These are phyloP conservation scores for Bellardia bayeri DNA, from an alignment of 2,888 invertebrate genomes.

Conservation along the genomic window DNA sequence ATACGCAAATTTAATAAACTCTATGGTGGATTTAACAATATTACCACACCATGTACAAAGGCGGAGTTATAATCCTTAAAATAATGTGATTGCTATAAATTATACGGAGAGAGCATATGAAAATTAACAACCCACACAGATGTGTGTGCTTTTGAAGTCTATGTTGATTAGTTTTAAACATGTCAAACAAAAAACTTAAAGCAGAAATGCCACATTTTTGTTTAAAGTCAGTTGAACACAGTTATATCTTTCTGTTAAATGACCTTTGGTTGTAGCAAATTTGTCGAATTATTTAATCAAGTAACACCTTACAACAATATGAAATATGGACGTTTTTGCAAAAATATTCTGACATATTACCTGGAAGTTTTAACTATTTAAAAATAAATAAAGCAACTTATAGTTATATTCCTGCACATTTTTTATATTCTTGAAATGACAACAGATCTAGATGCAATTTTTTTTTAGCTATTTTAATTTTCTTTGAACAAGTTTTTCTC, in stretches of 20 bases:
- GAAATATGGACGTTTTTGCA: too few relatives aligned
- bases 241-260: background rate
- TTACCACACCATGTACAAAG: slow-evolving; percentile 33
- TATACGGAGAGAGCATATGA: slow-evolving; percentile 16
- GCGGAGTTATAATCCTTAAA: slow-evolving; percentile 49
- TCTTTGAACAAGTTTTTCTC: too few relatives aligned
- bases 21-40: slow-evolving; percentile 28
- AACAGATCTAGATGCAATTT: too few relatives aligned
- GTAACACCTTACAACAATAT: too few relatives aligned
- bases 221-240: background rate
- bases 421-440: too few relatives aligned
- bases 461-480: too few relatives aligned
- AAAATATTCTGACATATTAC: too few relatives aligned
- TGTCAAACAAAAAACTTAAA: background rate
- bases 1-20: slow-evolving; percentile 58
- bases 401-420: too few relatives aligned
- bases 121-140: background rate
- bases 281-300: too few relatives aligned
- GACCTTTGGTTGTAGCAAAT: background rate
- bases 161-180: slow-evolving; percentile 9
- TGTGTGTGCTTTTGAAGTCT: background rate
- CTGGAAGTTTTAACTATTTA: too few relatives aligned
- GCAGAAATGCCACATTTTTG: too few relatives aligned
- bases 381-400: too few relatives aligned
- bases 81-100: slow-evolving; percentile 61